These are phyloP conservation scores for Drosophila pallidifrons DNA, from an alignment of 1,140 invertebrate genomes.

Conservation along the genomic window DNA sequence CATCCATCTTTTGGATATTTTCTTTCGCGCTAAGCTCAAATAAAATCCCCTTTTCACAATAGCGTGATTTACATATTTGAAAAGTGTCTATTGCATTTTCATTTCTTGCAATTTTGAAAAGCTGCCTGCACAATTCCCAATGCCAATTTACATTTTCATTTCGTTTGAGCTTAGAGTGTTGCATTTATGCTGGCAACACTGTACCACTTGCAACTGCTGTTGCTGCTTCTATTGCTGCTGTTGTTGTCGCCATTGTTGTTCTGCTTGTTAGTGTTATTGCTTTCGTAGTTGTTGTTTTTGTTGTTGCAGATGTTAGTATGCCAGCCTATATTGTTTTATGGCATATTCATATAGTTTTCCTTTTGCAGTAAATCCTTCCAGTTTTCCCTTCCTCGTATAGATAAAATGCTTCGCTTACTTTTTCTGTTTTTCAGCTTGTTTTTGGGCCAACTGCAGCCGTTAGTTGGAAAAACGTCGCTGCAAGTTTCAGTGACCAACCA, in stretches of 20 bases:
- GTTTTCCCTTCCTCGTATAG: constrained; percentile 4
- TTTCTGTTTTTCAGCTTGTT: background rate
- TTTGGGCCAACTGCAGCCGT: constrained; percentile 65
- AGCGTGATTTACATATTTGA: background rate
- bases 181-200: constrained; percentile 42
- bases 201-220: constrained; percentile 55
- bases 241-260: constrained; percentile 13
- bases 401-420: constrained; percentile 59
- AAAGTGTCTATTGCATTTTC: background rate
- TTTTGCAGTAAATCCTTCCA: constrained; percentile 9
- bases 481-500: constrained; percentile 80
- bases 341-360: constrained; percentile 79
- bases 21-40: too few relatives aligned
- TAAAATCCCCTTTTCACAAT: background rate
- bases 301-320: constrained; percentile 49
- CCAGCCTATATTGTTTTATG: constrained; percentile 81
- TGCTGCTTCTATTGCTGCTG: constrained; percentile 45
- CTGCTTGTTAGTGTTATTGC: constrained; percentile 33
- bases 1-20: too few relatives aligned
- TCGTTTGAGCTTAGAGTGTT: constrained; percentile 10
- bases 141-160: constrained; percentile 3
- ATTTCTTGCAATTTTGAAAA: background rate
- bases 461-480: constrained; percentile 68
- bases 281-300: constrained; percentile 43
- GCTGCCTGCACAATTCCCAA: background rate